Evolutionary conservation across 1,140 invertebrate species (phyloP), one percentile per base, ranked within the genome.

Genomic region (Metopolophium dirhodum): DNA sequence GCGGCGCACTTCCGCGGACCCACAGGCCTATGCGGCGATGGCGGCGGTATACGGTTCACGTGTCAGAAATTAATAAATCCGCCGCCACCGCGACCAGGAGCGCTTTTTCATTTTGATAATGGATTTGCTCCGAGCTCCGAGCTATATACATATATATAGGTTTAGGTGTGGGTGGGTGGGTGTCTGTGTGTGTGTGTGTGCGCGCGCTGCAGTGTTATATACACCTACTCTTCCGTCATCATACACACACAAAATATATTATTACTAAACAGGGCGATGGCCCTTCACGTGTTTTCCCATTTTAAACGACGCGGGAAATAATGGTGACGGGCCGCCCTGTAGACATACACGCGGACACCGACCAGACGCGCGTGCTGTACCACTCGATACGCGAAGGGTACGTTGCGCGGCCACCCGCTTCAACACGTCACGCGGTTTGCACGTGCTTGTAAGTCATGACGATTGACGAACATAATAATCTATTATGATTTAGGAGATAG

Each of bases 1-100:
- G 87, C 7, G 18, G 18, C 45, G 20, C 87, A 23, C 87, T n/a
- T 23, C 49, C 87, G 49, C 87, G 20, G n/a, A 9, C 35, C 86
- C 4, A 6, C n/a, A 1, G 61, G 61, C 61, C 61, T 35, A 77
- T 18, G 47, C 7, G n/a, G 88, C 51, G 51, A n/a, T 37, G 89
- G 37, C 8, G 90, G 30, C 26, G 7, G 49, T 51, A 11, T 22
- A 18, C 77, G 91, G 91, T 93, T 93, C 91, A 93, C 91, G 91
- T 93, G 91, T 93, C 82, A 93, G 91, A 93, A 93, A 93, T 93
- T 93, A 93, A 93, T 93, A 93, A 93, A 93, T 93, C 82, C 91
- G 49, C 49, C 91, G 82, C 41, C 51, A 37, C 85, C 23, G n/a
- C 90, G 77, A 91, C n/a, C 47, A 47, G 22, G 91, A 86, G 91